Base-by-base conservation (phyloP, 1,140 invertebrate species). In the Trigoniulus corallinus region DNA sequence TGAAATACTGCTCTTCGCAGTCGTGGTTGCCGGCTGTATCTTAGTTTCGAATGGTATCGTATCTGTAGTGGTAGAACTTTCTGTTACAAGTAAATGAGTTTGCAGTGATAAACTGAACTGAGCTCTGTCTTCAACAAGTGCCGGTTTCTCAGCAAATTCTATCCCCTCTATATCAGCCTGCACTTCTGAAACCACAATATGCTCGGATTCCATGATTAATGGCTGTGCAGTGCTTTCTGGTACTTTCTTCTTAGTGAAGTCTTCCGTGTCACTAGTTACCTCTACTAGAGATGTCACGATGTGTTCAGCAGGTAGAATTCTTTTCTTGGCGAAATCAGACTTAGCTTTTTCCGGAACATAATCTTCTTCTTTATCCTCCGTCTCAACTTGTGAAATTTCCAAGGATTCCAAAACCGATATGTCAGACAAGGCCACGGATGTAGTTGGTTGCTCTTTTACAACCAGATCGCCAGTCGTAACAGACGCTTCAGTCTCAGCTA, bases 381-480 rank as follows among this genome's bases (percentile, higher is more conserved):
- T 43, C 24, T 66, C 54, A 2, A 74, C 62, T 59, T 75, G 61
- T 37, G 65, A 68, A 22, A 75, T 61, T 1, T 59, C 66, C 4
- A 76, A 42, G 52, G 70, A 63, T 55, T 68, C 67, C 26, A 61
- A 25, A 43, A 22, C 27, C 3, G 10, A 15, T n/a, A 49, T 3
- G 3, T 37, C 20, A n/a, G n/a, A 13, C 13, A 15, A 4, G 18
- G 47, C 47, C 4, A 3, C 40, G 4, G 13, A 25, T n/a, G 25
- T 27, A 37, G 12, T 27, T 42, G 47, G 47, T 18, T 21, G 18
- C 3, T 10, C 12, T 21, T 43, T 71, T 47, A 15, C 55, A 21
- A 54, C 53, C 15, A 70, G 64, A 40, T 59, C 50, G 4, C 49
- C 47, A 23, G 13, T 21, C 23, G n/a, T 20, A 10, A 25, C 50